Evolutionary conservation across 2,113 vertebrate genomes (phyloP).

Genomic region (Colistium nudipinnis): DNA sequence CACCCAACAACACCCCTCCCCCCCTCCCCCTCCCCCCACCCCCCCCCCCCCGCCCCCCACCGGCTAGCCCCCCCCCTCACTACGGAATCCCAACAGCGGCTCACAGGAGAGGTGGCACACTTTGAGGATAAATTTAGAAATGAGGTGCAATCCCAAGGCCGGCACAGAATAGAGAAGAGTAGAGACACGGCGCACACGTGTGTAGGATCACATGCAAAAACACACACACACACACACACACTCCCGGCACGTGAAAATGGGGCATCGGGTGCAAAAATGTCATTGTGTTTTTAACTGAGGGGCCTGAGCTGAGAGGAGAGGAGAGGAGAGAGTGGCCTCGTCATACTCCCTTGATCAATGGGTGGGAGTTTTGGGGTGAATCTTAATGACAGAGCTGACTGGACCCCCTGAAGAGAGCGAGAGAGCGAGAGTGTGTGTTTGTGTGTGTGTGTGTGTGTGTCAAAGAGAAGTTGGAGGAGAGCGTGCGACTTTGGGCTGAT

Average conservation of each 20-base stretch:
- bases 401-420: conserved; percentile 56
- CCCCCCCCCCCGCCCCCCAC: conserved; percentile 27
- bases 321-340: background rate
- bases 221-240: conserved; percentile 23
- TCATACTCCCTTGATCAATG: conserved; percentile 22
- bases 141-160: conserved; percentile 83
- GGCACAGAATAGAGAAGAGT: conserved; percentile 54
- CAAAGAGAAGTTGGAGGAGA: conserved; percentile 24
- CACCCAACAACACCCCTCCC: conserved; percentile 41
- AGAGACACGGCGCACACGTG: conserved; percentile 52
- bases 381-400: conserved; percentile 43
- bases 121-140: conserved; percentile 89
- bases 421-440: conserved; percentile 6
- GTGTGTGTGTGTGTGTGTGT: conserved; percentile 7
- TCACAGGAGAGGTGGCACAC: conserved; percentile 94
- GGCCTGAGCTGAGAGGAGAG: background rate
- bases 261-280: background rate
- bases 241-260: background rate
- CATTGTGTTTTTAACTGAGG: background rate
- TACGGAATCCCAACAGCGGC: conserved; percentile 86
- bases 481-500: conserved; percentile 32
- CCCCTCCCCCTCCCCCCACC: conserved; percentile 19
- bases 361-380: conserved; percentile 48
- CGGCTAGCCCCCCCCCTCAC: conserved; percentile 45
- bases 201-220: conserved; percentile 40